Conservation (phyloP, 2,888 invertebrate species). For the Andrena praecox region DNA sequence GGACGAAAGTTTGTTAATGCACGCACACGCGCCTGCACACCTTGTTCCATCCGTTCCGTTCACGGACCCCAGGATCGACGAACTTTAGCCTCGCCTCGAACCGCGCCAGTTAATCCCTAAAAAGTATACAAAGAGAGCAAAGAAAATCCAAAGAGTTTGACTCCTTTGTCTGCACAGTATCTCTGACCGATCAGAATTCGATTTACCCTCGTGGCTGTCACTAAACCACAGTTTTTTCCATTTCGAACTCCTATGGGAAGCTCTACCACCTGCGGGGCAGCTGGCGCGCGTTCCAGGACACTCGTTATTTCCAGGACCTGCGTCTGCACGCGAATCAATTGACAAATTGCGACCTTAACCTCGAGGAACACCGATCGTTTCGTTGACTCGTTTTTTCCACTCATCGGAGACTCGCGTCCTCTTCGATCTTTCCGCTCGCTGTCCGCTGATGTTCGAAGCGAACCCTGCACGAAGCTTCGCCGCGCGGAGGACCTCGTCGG, state of each 20-base stretch:
- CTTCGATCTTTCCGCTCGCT: not conserved
- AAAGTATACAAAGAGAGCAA: not conserved
- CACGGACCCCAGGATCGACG: slow-evolving; percentile 30
- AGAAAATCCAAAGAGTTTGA: not conserved
- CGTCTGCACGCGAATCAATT: slow-evolving; percentile 5
- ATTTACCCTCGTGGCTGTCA: too few species aligned
- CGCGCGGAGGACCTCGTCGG: not conserved
- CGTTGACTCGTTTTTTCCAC: not conserved
- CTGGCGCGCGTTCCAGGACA: slow-evolving; percentile 29
- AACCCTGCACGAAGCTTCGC: not conserved
- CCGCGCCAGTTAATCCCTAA: not conserved
- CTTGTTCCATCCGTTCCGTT: slow-evolving; percentile 31
- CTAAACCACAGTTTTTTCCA: not conserved
- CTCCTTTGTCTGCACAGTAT: not conserved
- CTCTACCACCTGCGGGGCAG: slow-evolving; percentile 23
- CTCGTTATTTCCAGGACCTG: slow-evolving; percentile 30
- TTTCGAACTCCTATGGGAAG: slow-evolving; percentile 4
- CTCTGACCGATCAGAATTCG: not conserved
- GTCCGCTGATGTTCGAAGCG: not conserved
- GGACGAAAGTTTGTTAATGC: slow-evolving; percentile 37
- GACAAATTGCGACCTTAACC: slow-evolving; percentile 10
- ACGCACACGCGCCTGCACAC: slow-evolving; percentile 44
- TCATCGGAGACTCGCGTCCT: not conserved
- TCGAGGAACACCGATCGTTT: not conserved
- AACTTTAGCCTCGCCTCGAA: slow-evolving; percentile 15